Conservation (phyloP, 1,140 invertebrate genomes). For the Caenorhabditis inopinata region DNA sequence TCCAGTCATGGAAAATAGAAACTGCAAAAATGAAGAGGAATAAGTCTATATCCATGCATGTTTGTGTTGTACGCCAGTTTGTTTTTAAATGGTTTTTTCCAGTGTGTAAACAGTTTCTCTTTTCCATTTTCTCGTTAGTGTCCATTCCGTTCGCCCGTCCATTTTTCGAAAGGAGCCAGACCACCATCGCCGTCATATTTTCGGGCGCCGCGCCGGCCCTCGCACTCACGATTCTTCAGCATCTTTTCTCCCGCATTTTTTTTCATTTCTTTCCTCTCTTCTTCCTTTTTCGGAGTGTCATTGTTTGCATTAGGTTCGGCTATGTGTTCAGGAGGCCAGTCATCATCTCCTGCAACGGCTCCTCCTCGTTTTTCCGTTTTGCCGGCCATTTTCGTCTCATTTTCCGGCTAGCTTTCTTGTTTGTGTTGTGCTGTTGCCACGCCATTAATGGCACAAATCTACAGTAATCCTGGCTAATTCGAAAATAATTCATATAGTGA, state of each 20-base stretch:
- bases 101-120: conserved; percentile 21
- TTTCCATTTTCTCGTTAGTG: conserved; percentile 9
- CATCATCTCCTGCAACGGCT: conserved; percentile 12
- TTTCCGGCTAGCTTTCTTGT: neutral
- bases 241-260: neutral
- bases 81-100: neutral
- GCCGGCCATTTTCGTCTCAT: conserved; percentile 31
- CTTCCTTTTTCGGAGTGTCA: neutral
- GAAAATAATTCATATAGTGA: too few species aligned
- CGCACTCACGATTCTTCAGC: conserved; percentile 22
- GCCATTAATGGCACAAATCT: neutral
- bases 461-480: neutral
- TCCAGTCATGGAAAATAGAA: too few species aligned
- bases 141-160: neutral
- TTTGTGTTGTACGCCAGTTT: neutral
- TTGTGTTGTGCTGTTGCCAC: conserved; percentile 22
- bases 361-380: conserved; percentile 30
- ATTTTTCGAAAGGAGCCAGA: neutral
- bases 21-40: too few species aligned
- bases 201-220: conserved; percentile 8
- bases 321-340: conserved; percentile 33
- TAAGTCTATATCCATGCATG: neutral
- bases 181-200: neutral
- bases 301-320: conserved; percentile 27
- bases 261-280: neutral